Base-by-base conservation (phyloP, 2,113 vertebrate species). In the Copsychus sechellarum region DNA sequence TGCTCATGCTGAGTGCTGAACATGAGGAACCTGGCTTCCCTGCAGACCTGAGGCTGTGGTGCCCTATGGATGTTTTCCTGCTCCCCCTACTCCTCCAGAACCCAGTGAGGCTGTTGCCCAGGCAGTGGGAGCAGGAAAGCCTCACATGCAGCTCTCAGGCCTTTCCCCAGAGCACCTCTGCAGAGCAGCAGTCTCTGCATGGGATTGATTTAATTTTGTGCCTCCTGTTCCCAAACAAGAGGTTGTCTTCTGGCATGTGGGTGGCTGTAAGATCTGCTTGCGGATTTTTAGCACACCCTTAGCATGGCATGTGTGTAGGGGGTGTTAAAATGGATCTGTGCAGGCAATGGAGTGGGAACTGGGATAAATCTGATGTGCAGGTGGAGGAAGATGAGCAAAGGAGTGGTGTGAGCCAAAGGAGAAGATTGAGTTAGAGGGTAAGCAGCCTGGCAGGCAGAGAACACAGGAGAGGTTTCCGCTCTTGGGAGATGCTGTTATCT, bases 171-270 rank as follows among this genome's bases (percentile, higher is more conserved):
- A 51, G 79, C 88, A 93, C 86, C 85, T 92, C 91, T 86, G 91
- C 25, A 1, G 82, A 86, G 88, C 47, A 95, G 77, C 80, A 57
- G 48, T 34, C 81, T 67, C 82, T 74, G 43, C 81, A 92, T 86
- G 92, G 92, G n/a, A 31, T 28, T 54, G 85, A 54, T 74, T 88
- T 90, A 83, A 88, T 94, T 96, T 65, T 83, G 64, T 81, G 79
- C 82, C 76, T 83, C 50, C 58, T 4, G 3, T 93, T 97, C 90
- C 76, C 88, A 95, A 93, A 93, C 88, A 91, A 89, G 96, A 96
- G 79, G 79, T 83, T 90, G 67, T 94, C 76, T 95, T 62, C 92
- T 96, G 95, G 90, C 82, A 42, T 74, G 96, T 96, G 94, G 95
- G 94, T 96, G 94, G 95, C 90, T 92, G 74, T 70, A 87, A 94